Percentiles rank a stretch among this genome's conserved stretches.
These are phyloP conservation scores for Pyrrhia umbra DNA, from an alignment of 2,888 invertebrate genomes.

Conservation along the genomic window DNA sequence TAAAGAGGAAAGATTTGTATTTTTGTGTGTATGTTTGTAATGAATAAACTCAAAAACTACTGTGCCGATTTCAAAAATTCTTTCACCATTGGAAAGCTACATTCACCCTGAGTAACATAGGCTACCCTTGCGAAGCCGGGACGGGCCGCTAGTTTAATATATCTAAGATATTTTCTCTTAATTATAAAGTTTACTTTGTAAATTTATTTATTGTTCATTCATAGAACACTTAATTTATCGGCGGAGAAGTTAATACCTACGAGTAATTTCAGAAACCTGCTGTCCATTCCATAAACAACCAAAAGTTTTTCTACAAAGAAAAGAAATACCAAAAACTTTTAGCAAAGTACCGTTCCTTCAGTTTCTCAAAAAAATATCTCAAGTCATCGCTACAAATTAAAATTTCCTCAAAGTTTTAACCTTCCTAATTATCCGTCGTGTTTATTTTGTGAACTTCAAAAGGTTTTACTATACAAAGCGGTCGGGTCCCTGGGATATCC, in stretches of 20 bases:
- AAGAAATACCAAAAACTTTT: slow-evolving; percentile 15
- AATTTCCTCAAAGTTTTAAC: slow-evolving; percentile 33
- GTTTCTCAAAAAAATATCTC: slow-evolving; percentile 10
- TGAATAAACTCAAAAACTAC: too few species aligned
- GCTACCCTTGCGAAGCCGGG: too few species aligned
- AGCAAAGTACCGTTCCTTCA: slow-evolving; percentile 6
- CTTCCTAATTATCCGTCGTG: slow-evolving; percentile 46
- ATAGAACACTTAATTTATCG: background rate
- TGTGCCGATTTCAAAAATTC: too few species aligned
- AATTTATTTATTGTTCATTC: background rate
- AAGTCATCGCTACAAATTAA: slow-evolving; percentile 46
- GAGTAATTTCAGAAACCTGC: background rate
- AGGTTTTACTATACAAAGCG: slow-evolving; percentile 36
- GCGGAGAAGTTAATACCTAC: background rate
- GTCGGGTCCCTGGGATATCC: slow-evolving; percentile 27
- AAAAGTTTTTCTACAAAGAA: slow-evolving; percentile 10
- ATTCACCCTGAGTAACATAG: too few species aligned
- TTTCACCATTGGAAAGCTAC: too few species aligned
- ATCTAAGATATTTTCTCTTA: background rate
- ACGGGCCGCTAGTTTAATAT: too few species aligned
- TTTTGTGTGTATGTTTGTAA: too few species aligned
- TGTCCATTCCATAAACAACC: slow-evolving; percentile 1
- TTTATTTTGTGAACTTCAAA: slow-evolving; percentile 46
- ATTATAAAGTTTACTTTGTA: background rate
- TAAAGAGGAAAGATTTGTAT: too few species aligned